Percentiles rank a stretch among this genome's conserved stretches.
phyloP scores from a whole-genome alignment of 2,888 invertebrate species.

The Harpagoxenus sublaevis region DNA sequence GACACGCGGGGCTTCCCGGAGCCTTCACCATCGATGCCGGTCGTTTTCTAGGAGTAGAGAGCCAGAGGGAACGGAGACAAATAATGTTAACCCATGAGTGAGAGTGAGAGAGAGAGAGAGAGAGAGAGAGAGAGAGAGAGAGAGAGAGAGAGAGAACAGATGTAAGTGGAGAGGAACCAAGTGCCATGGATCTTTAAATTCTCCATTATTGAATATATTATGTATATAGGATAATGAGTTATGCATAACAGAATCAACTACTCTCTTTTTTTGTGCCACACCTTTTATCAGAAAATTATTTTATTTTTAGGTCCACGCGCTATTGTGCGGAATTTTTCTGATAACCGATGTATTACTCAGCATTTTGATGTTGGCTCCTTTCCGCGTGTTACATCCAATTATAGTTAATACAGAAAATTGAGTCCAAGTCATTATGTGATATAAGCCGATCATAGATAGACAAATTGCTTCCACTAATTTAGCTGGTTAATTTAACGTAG shows the following conservation, averaged over 20 bases:
- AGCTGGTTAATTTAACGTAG: constrained; percentile 2
- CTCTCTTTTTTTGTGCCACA: background rate
- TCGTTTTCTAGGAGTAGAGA: constrained; percentile 30
- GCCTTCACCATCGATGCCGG: background rate
- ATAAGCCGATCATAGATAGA: background rate
- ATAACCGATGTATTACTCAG: background rate
- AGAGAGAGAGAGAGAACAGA: background rate
- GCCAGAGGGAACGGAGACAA: constrained; percentile 27
- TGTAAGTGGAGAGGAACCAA: background rate
- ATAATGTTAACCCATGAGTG: background rate
- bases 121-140: too few species aligned
- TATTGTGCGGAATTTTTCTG: background rate
- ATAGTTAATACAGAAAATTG: constrained; percentile 11
- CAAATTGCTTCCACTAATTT: background rate
- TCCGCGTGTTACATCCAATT: constrained; percentile 15
- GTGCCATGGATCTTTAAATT: background rate
- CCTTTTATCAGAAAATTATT: background rate
- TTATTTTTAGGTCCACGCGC: background rate
- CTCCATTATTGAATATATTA: background rate
- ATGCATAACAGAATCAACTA: background rate
- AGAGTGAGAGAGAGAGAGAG: too few species aligned
- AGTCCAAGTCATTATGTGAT: background rate
- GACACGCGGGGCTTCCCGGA: constrained; percentile 66
- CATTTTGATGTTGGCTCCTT: constrained; percentile 12
- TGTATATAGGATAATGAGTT: too few species aligned